A percentile compares a stretch with the other conserved stretches of the same genome.
Conservation (phyloP, 1,140 invertebrate species). For the Papilio glaucus region DNA sequence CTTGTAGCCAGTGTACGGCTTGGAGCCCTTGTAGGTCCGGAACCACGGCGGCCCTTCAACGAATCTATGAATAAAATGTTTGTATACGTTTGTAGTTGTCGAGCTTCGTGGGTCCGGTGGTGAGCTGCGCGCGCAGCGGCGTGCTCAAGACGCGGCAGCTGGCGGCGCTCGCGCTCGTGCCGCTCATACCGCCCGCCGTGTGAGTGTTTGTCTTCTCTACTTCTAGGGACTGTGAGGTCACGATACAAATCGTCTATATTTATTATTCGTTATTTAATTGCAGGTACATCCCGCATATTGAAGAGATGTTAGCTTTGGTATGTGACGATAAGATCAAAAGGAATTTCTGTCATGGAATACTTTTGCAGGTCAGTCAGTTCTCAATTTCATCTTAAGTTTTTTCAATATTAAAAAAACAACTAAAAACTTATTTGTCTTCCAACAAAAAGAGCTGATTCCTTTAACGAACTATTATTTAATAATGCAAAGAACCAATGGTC, state of each 20-base stretch:
- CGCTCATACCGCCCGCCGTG: conserved; percentile 63
- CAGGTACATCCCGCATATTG: conserved; percentile 67
- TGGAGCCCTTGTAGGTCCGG: no score
- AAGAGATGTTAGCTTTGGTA: conserved; percentile 53
- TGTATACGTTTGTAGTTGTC: conserved; percentile 67
- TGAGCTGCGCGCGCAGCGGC: conserved; percentile 58
- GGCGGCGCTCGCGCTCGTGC: conserved; percentile 71
- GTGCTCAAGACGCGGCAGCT: conserved; percentile 66
- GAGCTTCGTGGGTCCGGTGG: conserved; percentile 63
- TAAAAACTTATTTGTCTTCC: no score
- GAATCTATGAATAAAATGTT: no score
- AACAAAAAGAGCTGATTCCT: no score
- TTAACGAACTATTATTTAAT: no score
- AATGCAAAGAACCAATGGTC: no score
- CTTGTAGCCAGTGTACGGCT: no score
- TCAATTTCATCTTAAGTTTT: not conserved
- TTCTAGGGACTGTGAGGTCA: no score
- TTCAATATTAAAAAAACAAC: no score
- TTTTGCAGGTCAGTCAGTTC: conserved; percentile 67
- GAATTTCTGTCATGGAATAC: conserved; percentile 78
- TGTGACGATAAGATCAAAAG: conserved; percentile 50
- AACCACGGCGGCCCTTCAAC: no score
- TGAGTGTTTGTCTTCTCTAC: conserved; percentile 45
- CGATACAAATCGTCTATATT: no score
- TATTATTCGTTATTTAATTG: no score